These are phyloP conservation scores for Endotricha flammealis DNA, from an alignment of 2,888 invertebrate species.

Conservation along the genomic window DNA sequence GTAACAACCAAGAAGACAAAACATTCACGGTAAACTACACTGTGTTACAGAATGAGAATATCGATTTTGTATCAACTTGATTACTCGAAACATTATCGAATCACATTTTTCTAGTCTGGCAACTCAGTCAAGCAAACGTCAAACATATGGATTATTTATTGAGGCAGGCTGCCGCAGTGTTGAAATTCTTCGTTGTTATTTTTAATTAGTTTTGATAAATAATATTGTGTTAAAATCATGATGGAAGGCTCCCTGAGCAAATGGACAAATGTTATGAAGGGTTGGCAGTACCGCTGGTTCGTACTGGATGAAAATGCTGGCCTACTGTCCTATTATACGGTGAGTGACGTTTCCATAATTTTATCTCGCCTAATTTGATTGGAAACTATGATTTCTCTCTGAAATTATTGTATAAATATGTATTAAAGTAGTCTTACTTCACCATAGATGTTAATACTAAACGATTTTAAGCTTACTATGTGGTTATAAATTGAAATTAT, in stretches of 20 bases:
- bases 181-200: slow-evolving; percentile 60
- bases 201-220: slow-evolving; percentile 55
- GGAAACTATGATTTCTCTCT: slow-evolving; percentile 16
- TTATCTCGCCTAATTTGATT: slow-evolving; percentile 12
- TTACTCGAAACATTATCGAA: no score
- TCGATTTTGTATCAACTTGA: neutral
- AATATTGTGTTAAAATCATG: slow-evolving; percentile 60
- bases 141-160: slow-evolving; percentile 69
- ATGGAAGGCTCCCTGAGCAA: slow-evolving; percentile 97
- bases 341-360: slow-evolving; percentile 78
- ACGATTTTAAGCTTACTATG: no score
- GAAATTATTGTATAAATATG: no score
- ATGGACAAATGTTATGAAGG: slow-evolving; percentile 99
- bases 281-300: slow-evolving; percentile 99
- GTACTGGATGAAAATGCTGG: slow-evolving; percentile 98
- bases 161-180: slow-evolving; percentile 51
- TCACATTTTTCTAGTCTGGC: slow-evolving; percentile 23
- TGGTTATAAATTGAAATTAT: no score
- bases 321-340: slow-evolving; percentile 97
- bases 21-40: no score
- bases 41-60: no score
- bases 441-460: no score
- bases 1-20: no score
- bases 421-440: no score
- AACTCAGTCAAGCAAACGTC: slow-evolving; percentile 39